Conservation (phyloP, 2,797 vertebrate species). For the Triplophysa bombifrons region DNA sequence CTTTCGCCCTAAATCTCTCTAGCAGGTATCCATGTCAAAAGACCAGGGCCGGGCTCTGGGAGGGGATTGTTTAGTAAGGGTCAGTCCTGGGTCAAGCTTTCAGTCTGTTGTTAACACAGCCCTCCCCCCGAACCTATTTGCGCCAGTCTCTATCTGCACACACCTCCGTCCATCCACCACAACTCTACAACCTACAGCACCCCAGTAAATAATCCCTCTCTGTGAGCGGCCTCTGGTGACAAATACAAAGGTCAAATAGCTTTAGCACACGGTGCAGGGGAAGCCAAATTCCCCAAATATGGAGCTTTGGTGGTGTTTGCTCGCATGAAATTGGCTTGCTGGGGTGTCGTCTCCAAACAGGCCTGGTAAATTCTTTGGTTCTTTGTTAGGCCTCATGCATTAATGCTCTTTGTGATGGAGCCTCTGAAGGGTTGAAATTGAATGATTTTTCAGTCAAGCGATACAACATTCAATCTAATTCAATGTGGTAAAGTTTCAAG, state of each 20-base stretch:
- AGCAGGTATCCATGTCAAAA: slow-evolving; percentile 95
- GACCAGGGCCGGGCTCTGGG: slow-evolving; percentile 71
- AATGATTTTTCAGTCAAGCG: slow-evolving; percentile 78
- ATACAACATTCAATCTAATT: slow-evolving; percentile 81
- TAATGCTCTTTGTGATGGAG: slow-evolving; percentile 76
- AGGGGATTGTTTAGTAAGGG: slow-evolving; percentile 86
- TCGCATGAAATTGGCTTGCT: slow-evolving; percentile 81
- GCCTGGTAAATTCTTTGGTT: slow-evolving; percentile 76
- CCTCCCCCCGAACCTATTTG: slow-evolving; percentile 58
- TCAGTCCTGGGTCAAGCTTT: slow-evolving; percentile 89
- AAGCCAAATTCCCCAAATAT: slow-evolving; percentile 68
- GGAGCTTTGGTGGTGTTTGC: slow-evolving; percentile 74
- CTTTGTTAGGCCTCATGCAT: slow-evolving; percentile 75
- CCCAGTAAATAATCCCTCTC: slow-evolving; percentile 67
- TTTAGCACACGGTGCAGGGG: slow-evolving; percentile 58
- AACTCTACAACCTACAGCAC: slow-evolving; percentile 64
- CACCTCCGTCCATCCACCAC: slow-evolving; percentile 61
- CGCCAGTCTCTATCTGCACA: slow-evolving; percentile 66
- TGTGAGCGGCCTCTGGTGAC: slow-evolving; percentile 66
- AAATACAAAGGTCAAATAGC: slow-evolving; percentile 75
- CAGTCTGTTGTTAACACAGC: slow-evolving; percentile 84
- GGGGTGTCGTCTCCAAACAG: slow-evolving; percentile 80
- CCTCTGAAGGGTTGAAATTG: slow-evolving; percentile 76
- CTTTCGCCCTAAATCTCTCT: slow-evolving; percentile 74
- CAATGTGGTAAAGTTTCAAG: slow-evolving; percentile 85